Conservation (phyloP, 1,140 invertebrate species). For the Tachypleus tridentatus region DNA sequence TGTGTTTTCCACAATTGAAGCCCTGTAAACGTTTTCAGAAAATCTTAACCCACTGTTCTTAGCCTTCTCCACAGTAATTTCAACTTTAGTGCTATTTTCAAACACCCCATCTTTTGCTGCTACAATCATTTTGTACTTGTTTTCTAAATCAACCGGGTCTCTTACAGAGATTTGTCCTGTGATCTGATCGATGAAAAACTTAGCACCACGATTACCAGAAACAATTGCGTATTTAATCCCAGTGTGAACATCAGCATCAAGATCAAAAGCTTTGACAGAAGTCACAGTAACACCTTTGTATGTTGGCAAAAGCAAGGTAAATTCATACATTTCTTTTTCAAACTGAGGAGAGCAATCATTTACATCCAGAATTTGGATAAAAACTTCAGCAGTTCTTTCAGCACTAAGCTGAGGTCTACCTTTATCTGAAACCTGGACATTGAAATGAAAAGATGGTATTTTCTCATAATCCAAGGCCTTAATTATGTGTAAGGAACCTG, state of each 20-base stretch:
- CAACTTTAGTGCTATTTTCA: conserved; percentile 36
- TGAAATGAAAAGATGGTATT: conserved; percentile 53
- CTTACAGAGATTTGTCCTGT: conserved; percentile 58
- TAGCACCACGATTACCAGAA: conserved; percentile 61
- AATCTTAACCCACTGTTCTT: conserved; percentile 66
- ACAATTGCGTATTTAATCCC: conserved; percentile 62
- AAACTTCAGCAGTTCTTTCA: conserved; percentile 29
- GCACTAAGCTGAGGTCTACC: conserved; percentile 64
- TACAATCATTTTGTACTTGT: conserved; percentile 35
- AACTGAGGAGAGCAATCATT: conserved; percentile 79
- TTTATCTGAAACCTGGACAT: conserved; percentile 71
- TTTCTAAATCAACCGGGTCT: conserved; percentile 38
- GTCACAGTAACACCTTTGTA: conserved; percentile 34
- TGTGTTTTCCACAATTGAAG: conserved; percentile 67
- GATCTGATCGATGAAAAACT: conserved; percentile 60
- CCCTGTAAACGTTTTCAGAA: conserved; percentile 65
- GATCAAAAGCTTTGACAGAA: conserved; percentile 54
- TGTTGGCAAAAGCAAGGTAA: conserved; percentile 59
- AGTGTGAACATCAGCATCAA: conserved; percentile 43
- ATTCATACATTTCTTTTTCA: conserved; percentile 52
- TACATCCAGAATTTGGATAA: conserved; percentile 62
- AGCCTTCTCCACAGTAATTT: conserved; percentile 49
- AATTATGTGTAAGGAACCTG: conserved; percentile 62
- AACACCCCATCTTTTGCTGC: conserved; percentile 44
- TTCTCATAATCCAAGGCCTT: conserved; percentile 69